A percentile compares a stretch with the other conserved stretches of the same genome.
Evolutionary conservation across 1,140 invertebrate genomes (phyloP).

Genomic region (Temnothorax nylanderi): DNA sequence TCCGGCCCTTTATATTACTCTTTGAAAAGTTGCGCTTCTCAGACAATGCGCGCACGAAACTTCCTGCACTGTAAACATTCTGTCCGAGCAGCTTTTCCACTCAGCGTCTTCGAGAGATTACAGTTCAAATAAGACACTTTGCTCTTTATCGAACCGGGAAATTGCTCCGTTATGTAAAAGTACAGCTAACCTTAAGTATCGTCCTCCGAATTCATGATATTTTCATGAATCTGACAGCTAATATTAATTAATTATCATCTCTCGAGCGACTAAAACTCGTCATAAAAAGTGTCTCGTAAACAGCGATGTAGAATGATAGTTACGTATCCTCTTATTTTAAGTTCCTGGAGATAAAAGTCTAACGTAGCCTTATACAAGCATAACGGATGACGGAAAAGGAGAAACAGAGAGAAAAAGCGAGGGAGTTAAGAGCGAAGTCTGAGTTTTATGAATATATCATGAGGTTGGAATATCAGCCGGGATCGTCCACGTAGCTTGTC

Average conservation of each 20-base stretch:
- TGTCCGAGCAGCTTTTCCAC: slow-evolving; percentile 7
- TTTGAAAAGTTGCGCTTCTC: slow-evolving; percentile 37
- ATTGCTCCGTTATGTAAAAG: slow-evolving; percentile 26
- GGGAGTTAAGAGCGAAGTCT: slow-evolving; percentile 19
- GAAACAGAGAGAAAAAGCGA: neutral
- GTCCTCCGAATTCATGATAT: neutral
- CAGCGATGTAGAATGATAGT: neutral
- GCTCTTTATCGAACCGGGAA: slow-evolving; percentile 31
- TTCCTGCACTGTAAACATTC: slow-evolving; percentile 37
- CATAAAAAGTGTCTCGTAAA: slow-evolving; percentile 21
- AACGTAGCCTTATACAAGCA: slow-evolving; percentile 34
- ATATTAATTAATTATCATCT: neutral
- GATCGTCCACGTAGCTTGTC: slow-evolving; percentile 45
- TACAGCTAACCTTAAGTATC: slow-evolving; percentile 6
- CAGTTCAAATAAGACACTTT: slow-evolving; percentile 32
- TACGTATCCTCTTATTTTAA: slow-evolving; percentile 45
- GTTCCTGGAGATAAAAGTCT: slow-evolving; percentile 54
- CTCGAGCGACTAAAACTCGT: neutral
- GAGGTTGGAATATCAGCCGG: slow-evolving; percentile 30
- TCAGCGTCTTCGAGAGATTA: slow-evolving; percentile 45
- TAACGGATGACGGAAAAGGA: slow-evolving; percentile 32
- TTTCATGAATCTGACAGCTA: slow-evolving; percentile 13
- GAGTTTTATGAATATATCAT: slow-evolving; percentile 72
- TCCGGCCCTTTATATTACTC: slow-evolving; percentile 11
- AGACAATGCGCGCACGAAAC: slow-evolving; percentile 23